These are phyloP conservation scores for Callosobruchus maculatus DNA, from an alignment of 2,888 invertebrate species.

Conservation along the genomic window DNA sequence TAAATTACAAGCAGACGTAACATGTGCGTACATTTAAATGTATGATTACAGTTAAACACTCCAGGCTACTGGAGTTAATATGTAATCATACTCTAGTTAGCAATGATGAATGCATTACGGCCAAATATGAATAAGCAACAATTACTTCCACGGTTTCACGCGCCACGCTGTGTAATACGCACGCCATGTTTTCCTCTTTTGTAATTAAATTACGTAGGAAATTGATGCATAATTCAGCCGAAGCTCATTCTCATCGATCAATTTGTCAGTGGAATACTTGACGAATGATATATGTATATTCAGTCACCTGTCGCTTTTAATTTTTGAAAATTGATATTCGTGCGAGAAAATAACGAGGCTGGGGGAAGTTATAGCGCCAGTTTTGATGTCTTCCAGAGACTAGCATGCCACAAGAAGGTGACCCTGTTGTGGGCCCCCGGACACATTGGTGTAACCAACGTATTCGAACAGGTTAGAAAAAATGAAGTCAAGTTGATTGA, in stretches of 20 bases:
- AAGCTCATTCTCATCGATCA: not conserved
- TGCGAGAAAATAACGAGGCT: no score
- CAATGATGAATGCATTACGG: not conserved
- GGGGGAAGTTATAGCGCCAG: no score
- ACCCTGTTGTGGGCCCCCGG: no score
- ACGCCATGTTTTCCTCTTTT: not conserved
- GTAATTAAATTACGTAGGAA: not conserved
- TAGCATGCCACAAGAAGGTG: no score
- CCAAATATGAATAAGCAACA: not conserved
- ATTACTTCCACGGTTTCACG: not conserved
- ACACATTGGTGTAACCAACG: no score
- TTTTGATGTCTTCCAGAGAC: no score
- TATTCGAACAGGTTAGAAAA: no score
- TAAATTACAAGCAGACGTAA: not conserved
- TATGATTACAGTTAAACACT: not conserved
- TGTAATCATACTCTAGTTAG: not conserved
- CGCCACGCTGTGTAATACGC: not conserved
- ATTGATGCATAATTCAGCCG: not conserved
- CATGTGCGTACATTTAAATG: not conserved
- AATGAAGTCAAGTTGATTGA: no score
- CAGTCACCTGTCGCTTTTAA: not conserved
- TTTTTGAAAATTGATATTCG: not conserved
- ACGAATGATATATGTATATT: not conserved
- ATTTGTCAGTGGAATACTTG: not conserved
- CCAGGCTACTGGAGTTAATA: not conserved